Evolutionary conservation across 2,888 invertebrate species (phyloP), one percentile per base, ranked within the genome.

Genomic region (Aleiodes alternator): DNA sequence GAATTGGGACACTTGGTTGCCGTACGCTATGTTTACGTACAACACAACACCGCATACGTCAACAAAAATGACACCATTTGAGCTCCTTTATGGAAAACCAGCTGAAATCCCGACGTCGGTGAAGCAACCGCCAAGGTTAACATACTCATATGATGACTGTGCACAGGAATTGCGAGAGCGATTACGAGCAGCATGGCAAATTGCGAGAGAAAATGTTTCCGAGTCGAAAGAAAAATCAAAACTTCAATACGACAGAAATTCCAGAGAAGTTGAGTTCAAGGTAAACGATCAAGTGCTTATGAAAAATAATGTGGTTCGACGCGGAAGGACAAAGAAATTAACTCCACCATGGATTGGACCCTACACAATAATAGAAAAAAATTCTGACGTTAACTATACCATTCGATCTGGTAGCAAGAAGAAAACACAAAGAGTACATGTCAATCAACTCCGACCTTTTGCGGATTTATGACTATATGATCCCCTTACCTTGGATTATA

Each of bases 161-260:
- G 29, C 76, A 3, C 59, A 77, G 56, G 72, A 84, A 50, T 57
- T 85, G 7, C 78, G 73, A 72, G 38, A 78, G 23, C 80, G 79
- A 79, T 64, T 84, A 75, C 79, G 76, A 59, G 80, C 73, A 50
- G 69, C 82, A 11, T 77, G 72, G 29, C 56, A 83, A 78, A 77
- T 82, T 5, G 83, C 83, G 9, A 51, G 77, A 55, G 78, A 83
- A 68, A 82, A 84, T 70, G 23, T 84, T 55, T 74, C 81, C 14
- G 48, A 59, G 12, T 74, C 79, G 11, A 84, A 84, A 76, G 48
- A 74, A 70, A 81, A 76, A 73, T 80, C 78, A 51, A 84, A 82
- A 79, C 55, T 9, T 7, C 74, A 80, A 51, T 81, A 82, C 66
- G 82, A 83, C 72, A 72, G 75, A 61, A 73, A 76, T 23, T 34